Evolutionary conservation across 2,797 vertebrate species (phyloP), one percentile per base, ranked within the genome.

Genomic region (Acipenser transmontanus): DNA sequence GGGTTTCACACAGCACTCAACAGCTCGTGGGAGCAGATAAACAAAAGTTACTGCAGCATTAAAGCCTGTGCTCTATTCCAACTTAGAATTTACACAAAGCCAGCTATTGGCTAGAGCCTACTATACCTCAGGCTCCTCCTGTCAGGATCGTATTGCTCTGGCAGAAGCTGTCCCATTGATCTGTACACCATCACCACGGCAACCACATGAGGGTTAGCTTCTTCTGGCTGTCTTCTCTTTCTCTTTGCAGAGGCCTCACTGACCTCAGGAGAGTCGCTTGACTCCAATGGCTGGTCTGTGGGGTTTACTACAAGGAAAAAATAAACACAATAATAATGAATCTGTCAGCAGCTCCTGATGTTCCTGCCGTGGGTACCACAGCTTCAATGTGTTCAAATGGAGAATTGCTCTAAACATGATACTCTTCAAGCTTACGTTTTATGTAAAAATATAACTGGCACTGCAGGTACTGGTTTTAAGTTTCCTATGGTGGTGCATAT

Each of bases 91-190:
- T 17, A 17, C 17, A 17, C 17, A 17, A 17, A 17, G 17, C 17
- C 17, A 17, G 17, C 17, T 17, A 17, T 34, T 34, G 34, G 34
- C 34, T 34, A 34, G 34, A 34, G 34, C 34, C 34, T 34, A n/a
- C 4, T 64, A 67, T 78, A 98, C 97, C 97, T 94, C 73, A 99
- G 83, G 76, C 95, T 98, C 66, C 97, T 90, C 64, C 94, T 89
- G 73, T 99, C 97, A 0, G 96, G 91, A 81, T 99, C 97, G 0
- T 93, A 99, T 73, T 78, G 87, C 69, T 98, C 95, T 0, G 97
- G 97, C 57, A 99, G 85, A 8, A 99, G 92, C 67, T 89, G 87
- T 8, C 94, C 95, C 65, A 99, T 81, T 0, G 94, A 91, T 66
- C 93, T 87, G 82, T 93, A 98, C 67, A 98, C 86, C 9, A 98